Conservation (phyloP, 2,888 invertebrate genomes). For the Pandemis corylana region DNA sequence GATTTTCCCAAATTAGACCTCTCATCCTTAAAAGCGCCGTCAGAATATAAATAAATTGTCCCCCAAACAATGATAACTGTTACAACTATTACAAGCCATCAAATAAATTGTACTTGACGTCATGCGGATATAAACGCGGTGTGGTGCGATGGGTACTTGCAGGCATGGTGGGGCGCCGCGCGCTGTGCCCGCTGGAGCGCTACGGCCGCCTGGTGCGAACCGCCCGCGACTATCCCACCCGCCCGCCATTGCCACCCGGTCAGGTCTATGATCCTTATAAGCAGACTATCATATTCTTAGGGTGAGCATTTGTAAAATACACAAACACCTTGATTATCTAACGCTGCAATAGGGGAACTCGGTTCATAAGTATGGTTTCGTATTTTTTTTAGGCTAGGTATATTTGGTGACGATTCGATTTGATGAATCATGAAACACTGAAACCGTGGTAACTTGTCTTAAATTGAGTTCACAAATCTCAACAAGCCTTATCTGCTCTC, state of each 20-base stretch:
- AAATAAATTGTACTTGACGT: background rate
- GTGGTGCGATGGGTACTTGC: conserved; percentile 21
- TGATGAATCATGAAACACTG: no score
- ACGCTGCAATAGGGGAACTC: no score
- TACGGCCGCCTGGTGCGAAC: conserved; percentile 74
- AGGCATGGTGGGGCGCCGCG: conserved; percentile 75
- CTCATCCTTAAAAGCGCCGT: no score
- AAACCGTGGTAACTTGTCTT: background rate
- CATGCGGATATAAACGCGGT: background rate
- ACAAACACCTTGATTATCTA: no score
- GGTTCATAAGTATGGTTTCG: no score
- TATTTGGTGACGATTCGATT: no score
- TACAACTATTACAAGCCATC: background rate
- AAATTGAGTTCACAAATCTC: no score
- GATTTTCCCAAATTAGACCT: no score
- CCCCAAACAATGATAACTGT: background rate
- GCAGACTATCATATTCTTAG: conserved; percentile 76
- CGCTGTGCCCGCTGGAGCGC: conserved; percentile 68
- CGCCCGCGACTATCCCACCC: conserved; percentile 65
- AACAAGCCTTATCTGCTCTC: no score
- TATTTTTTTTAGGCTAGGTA: no score
- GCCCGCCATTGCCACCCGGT: conserved; percentile 68
- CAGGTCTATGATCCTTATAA: conserved; percentile 79
- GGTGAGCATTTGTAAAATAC: conserved; percentile 54
- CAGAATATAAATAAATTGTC: background rate